phyloP scores from a whole-genome alignment of 2,888 invertebrate species.

The Hyposoter dolosus region DNA sequence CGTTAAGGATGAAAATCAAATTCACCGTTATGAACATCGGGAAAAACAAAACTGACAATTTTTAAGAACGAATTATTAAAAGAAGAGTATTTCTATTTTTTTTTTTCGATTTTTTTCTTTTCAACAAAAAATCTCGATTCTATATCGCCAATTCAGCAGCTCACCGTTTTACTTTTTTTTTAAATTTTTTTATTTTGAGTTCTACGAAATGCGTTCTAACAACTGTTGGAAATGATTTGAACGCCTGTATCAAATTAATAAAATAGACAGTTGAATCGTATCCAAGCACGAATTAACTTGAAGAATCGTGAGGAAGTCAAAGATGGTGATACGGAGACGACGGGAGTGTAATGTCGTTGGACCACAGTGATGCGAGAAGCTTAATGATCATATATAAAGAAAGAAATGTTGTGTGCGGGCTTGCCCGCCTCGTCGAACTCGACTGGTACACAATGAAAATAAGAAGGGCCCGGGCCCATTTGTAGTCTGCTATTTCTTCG shows the following conservation, averaged over 20 bases:
- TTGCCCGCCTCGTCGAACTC: slow-evolving; percentile 42
- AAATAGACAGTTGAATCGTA: slow-evolving; percentile 17
- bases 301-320: slow-evolving; percentile 27
- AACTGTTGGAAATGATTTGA: slow-evolving; percentile 12
- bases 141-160: not conserved
- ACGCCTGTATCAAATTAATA: slow-evolving; percentile 24
- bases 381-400: slow-evolving; percentile 53
- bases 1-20: not conserved
- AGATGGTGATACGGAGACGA: slow-evolving; percentile 33
- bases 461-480: slow-evolving; percentile 53
- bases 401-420: slow-evolving; percentile 48
- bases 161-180: not conserved
- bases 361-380: slow-evolving; percentile 17
- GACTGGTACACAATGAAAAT: slow-evolving; percentile 51
- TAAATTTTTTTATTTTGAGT: not conserved
- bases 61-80: not conserved
- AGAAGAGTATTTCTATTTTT: not conserved
- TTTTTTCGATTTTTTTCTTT: not conserved
- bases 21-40: not conserved
- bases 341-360: slow-evolving; percentile 53
- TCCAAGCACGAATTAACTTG: not conserved
- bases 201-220: slow-evolving; percentile 13
- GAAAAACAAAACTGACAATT: not conserved
- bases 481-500: slow-evolving; percentile 47
- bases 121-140: not conserved